Evolutionary conservation across 1,140 invertebrate species (phyloP), one percentile per base, ranked within the genome.

Genomic region (Drosophila novamexicana): DNA sequence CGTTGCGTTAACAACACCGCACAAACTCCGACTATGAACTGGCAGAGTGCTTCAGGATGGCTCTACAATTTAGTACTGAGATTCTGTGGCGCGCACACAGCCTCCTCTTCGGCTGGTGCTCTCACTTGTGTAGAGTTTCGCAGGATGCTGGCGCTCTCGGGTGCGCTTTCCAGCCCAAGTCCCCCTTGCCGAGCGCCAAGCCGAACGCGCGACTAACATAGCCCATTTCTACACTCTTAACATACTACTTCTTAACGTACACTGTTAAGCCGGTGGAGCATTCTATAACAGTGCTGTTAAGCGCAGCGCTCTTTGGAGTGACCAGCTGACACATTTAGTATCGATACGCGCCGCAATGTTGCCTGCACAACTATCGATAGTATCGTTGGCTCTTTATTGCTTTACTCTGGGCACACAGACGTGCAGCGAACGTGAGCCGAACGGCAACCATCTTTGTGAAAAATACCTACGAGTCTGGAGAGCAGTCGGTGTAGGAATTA

Each of bases 391-490:
- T 7, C 10, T 10, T 22, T 50, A 61, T 67, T 29, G 16, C 12
- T 9, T 9, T 10, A 2, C 53, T 36, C 65, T 75, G 74, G 75
- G 12, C 75, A 77, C 71, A 75, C 76, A 77, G 57, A 63, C 61
- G 63, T 68, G 47, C 53, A 67, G 57, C 64, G 64, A 69, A 69
- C 64, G 63, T 61, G 72, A 75, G 57, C 53, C 67, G 72, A 66
- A 75, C 69, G 80, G 70, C 79, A 80, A 80, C 90, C 90, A 91
- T 91, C 90, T 91, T 91, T 91, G 84, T 85, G 78, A 89, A 81
- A 90, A 80, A 65, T 75, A 83, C 86, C 83, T 82, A 78, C 79
- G 78, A 82, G 75, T 69, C 74, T 75, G 77, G 61, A 52, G 75
- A 82, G 82, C 65, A 86, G 77, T 76, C 81, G 76, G 90, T 89